A percentile compares a stretch with the other conserved stretches of the same genome.
Conservation (phyloP, 2,113 vertebrate species). For the Ifrita kowaldi region DNA sequence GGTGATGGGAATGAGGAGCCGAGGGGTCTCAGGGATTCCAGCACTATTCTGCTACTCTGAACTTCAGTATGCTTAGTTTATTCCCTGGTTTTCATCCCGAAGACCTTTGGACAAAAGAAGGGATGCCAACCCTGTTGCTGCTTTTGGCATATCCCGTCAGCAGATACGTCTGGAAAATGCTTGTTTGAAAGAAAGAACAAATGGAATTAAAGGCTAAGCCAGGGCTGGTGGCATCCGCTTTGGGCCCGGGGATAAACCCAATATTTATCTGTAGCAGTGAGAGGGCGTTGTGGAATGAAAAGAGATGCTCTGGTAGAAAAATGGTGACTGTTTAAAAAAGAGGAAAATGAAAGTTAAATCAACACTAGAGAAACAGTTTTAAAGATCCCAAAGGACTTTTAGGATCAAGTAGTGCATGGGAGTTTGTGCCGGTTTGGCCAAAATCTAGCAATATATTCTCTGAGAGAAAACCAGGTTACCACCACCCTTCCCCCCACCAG, state of each 20-base stretch:
- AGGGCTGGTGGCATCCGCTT: background rate
- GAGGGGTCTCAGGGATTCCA: background rate
- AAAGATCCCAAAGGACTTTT: background rate
- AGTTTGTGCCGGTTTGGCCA: too few species aligned
- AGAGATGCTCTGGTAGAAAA: background rate
- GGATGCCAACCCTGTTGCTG: background rate
- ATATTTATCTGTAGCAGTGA: background rate
- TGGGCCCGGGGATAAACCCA: background rate
- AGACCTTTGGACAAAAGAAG: background rate
- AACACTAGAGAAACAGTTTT: background rate
- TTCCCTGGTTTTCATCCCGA: background rate
- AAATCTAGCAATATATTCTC: too few species aligned
- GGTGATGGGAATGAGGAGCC: background rate
- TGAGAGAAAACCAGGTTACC: too few species aligned
- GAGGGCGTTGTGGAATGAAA: background rate
- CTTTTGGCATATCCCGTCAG: background rate
- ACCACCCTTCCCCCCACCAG: too few species aligned
- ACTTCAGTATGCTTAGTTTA: background rate
- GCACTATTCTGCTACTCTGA: background rate
- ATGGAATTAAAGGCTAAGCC: background rate
- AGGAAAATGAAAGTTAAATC: background rate
- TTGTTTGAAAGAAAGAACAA: background rate
- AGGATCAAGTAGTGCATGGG: background rate
- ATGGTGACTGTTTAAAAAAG: background rate
- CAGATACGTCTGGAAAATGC: background rate